Base-by-base conservation (phyloP, 2,888 invertebrate species). In the Nymphalis urticae region DNA sequence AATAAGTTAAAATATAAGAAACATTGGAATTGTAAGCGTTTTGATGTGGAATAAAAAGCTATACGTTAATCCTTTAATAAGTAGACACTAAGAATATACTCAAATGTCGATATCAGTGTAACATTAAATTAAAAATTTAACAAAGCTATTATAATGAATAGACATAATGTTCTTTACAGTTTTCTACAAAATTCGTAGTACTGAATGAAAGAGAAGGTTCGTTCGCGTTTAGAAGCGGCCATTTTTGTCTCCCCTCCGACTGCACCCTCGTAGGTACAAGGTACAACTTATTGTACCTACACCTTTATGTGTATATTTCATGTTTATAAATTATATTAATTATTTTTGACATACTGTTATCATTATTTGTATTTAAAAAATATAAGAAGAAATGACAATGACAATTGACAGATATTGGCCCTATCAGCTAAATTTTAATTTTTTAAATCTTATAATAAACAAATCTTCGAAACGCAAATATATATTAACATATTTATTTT, bases 191-290 rank as follows among this genome's bases (percentile, higher is more conserved):
- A 70, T 56, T 59, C 60, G 64, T 68, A 58, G 48, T 54, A 59
- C 59, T 73, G 73, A 75, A 75, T 76, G 75, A 75, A 78, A 79
- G 73, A 72, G 73, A 81, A 82, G 81, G 76, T 81, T 82, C 82
- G 83, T 80, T 75, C 58, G 58, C 42, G 58, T 73, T 75, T 69
- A 69, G 74, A 66, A 71, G 84, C 89, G 84, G 90, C 91, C 91
- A 91, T 92, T 90, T 89, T 90, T 87, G 85, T 87, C 85, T 85
- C 88, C 88, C 88, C 84, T 78, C 76, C 80, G 75, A 75, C 71
- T 75, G 76, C 82, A 75, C 81, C 80, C 84, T 82, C 82, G 73
- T 76, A 77, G 74, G 71, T 79, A 82, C 80, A 75, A 77, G 74
- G 71, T 79, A 82, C 80, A 75, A 73, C 69, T 74, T 42, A 47